phyloP scores from a whole-genome alignment of 1,140 invertebrate species.

The Pogonomyrmex californicus region DNA sequence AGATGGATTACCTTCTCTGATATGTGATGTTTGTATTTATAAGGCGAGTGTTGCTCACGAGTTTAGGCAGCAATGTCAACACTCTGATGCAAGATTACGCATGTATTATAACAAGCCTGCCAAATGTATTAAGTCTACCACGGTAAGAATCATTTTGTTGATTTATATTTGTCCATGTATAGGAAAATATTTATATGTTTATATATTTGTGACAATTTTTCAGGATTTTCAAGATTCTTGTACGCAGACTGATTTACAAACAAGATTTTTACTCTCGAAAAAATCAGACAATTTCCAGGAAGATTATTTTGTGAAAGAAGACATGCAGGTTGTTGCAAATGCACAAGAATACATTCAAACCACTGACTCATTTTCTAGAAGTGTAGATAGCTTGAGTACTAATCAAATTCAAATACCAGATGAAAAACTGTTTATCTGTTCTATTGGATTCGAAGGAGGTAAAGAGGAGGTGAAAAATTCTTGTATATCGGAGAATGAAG shows the following conservation, averaged over 20 bases:
- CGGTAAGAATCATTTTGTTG: conserved; percentile 72
- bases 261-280: conserved; percentile 77
- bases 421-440: conserved; percentile 84
- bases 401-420: conserved; percentile 76
- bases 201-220: conserved; percentile 35
- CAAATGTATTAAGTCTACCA: conserved; percentile 72
- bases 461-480: conserved; percentile 71
- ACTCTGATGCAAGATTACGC: conserved; percentile 82
- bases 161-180: not conserved
- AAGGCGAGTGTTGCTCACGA: conserved; percentile 85
- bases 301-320: conserved; percentile 83
- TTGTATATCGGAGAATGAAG: conserved; percentile 42
- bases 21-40: conserved; percentile 84
- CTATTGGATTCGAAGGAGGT: conserved; percentile 78
- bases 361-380: conserved; percentile 66
- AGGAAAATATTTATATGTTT: not conserved
- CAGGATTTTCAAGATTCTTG: conserved; percentile 78
- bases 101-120: conserved; percentile 84
- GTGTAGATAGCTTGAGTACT: conserved; percentile 61
- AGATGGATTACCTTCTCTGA: conserved; percentile 84
- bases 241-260: conserved; percentile 83
- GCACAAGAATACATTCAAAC: conserved; percentile 70
- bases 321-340: conserved; percentile 72
- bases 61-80: conserved; percentile 84
- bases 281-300: conserved; percentile 69